Base-by-base conservation (phyloP, 2,113 vertebrate species). In the Piaya cayana region DNA sequence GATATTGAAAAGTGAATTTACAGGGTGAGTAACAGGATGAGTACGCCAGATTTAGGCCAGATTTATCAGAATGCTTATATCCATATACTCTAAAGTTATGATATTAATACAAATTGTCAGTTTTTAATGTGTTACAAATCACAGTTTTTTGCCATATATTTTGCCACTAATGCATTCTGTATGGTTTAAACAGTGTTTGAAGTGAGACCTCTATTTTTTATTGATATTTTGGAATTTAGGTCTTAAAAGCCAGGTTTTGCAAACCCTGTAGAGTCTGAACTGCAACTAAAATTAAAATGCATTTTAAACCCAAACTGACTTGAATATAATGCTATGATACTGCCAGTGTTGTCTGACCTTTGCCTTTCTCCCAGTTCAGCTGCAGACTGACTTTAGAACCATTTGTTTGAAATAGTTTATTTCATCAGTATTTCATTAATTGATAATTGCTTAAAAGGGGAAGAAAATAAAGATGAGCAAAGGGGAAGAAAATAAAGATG, bases 111-210 rank as follows among this genome's bases (percentile, higher is more conserved):
- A 60, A 62, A 53, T 76, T 71, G 13, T 45, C 43, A 36, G 32
- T 52, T 76, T 4, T 34, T 1, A 0, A 0, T n/a, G 37, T n/a
- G 26, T 15, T 75, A 32, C 4, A 6, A 83, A 79, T 62, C 2
- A 1, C 36, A 15, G 11, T 9, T 82, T 91, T 91, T 77, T 62
- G 72, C 49, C 23, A 29, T 16, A 21, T 14, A 8, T 59, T 63
- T 88, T 63, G 37, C 21, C 12, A 45, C 34, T 25, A 8, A 21
- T 65, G n/a, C 12, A 7, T 78, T 74, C 39, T 84, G 9, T n/a
- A 6, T 26, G 30, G 20, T 49, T 75, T 75, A 77, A 91, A 37
- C 5, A n/a, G 5, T 4, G 12, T 45, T 72, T 59, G 12, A 81
- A 93, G 78, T 62, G 4, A 77, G 39, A 27, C 20, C 7, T 65